A percentile compares a stretch with the other conserved stretches of the same genome.
Conservation (phyloP, 2,113 vertebrate species). For the Athene noctua region DNA sequence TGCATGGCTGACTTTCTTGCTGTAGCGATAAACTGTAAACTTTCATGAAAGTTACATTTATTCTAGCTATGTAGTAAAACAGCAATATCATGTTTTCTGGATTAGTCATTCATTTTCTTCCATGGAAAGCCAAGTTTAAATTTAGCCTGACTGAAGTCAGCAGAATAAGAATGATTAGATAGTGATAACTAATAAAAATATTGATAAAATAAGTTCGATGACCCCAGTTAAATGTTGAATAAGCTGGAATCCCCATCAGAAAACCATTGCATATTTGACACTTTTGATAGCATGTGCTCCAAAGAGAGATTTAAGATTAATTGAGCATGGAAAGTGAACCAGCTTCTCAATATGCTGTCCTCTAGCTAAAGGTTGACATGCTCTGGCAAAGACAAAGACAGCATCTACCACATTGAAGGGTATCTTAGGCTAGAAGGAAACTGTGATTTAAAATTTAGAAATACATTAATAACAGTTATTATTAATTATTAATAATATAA, state of each 20-base stretch:
- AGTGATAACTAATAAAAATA: neutral
- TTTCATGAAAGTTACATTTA: neutral
- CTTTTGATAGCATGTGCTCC: conserved; percentile 14
- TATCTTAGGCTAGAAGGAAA: neutral
- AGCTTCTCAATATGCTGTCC: neutral
- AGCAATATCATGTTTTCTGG: neutral
- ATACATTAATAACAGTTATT: neutral
- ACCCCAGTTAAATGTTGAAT: conserved; percentile 15
- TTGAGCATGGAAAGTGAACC: conserved; percentile 8
- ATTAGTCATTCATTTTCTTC: neutral
- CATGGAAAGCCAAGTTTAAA: conserved; percentile 4
- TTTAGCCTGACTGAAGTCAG: neutral
- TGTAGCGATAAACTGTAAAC: neutral
- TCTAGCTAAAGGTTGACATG: conserved; percentile 24
- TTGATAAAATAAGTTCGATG: conserved; percentile 13
- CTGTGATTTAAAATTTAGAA: neutral
- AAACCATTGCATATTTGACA: conserved; percentile 22
- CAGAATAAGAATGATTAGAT: conserved; percentile 5
- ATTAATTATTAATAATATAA: neutral
- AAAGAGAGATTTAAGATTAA: conserved; percentile 19
- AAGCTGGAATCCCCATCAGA: conserved; percentile 30
- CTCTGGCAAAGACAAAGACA: conserved; percentile 2
- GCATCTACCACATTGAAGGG: neutral
- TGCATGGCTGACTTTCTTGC: neutral
- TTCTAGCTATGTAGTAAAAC: neutral